These are phyloP conservation scores for Stegophylla sp. DNA, from an alignment of 2,888 invertebrate species.

Conservation along the genomic window DNA sequence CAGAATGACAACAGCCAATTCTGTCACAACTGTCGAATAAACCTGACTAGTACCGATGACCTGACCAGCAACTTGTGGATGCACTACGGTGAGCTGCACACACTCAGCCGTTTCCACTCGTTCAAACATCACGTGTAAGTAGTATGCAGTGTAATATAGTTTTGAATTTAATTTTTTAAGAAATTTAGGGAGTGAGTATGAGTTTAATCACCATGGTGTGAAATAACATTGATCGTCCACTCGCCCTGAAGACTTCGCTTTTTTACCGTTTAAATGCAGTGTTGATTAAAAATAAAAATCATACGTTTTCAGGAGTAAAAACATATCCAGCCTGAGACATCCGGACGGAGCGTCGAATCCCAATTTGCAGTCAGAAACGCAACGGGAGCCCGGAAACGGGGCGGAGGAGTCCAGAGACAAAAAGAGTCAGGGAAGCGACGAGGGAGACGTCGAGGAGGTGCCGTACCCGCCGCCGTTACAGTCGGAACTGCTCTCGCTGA, in stretches of 20 bases:
- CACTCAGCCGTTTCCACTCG: slow-evolving; percentile 57
- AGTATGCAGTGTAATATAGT: no score
- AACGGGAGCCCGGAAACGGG: slow-evolving; percentile 61
- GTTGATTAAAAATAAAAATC: not conserved
- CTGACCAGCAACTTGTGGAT: slow-evolving; percentile 46
- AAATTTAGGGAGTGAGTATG: no score
- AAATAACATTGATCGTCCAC: no score
- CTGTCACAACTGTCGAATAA: slow-evolving; percentile 62
- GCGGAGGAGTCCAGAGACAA: slow-evolving; percentile 59
- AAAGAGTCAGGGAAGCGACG: slow-evolving; percentile 58
- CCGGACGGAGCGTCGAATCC: slow-evolving; percentile 95
- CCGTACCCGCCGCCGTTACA: slow-evolving; percentile 62
- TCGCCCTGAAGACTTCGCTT: no score
- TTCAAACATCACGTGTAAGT: slow-evolving; percentile 59
- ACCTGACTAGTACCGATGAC: slow-evolving; percentile 57
- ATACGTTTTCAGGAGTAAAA: slow-evolving; percentile 54
- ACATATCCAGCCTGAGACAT: slow-evolving; percentile 72
- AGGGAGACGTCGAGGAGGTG: slow-evolving; percentile 62
- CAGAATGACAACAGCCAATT: slow-evolving; percentile 61
- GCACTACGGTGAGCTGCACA: slow-evolving; percentile 55
- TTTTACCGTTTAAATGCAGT: no score
- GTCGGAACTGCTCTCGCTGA: slow-evolving; percentile 61
- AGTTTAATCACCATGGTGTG: no score
- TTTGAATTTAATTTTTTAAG: no score
- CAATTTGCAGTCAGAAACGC: slow-evolving; percentile 73